Evolutionary conservation across 2,888 invertebrate species (phyloP).

Genomic region (Agelastica alni): DNA sequence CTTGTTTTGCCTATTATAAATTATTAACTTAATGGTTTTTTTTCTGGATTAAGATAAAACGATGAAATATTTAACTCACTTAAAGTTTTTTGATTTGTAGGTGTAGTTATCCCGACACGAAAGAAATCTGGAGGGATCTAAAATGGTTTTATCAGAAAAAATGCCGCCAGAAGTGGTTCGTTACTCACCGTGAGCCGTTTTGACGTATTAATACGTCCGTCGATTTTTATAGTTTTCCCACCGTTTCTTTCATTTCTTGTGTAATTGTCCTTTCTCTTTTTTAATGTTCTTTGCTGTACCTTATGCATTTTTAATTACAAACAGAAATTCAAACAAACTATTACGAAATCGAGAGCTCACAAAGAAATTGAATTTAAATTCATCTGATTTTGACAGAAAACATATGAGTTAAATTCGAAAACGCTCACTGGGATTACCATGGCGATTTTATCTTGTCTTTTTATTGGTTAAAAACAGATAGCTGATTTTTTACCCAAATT

Average conservation of each 20-base stretch:
- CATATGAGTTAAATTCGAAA: slow-evolving; percentile 15
- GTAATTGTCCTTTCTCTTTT: slow-evolving; percentile 19
- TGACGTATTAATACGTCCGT: slow-evolving; percentile 36
- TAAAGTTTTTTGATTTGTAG: slow-evolving; percentile 24
- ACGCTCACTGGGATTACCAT: no score
- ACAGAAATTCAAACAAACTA: no score
- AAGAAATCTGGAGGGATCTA: slow-evolving; percentile 37
- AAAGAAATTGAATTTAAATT: no score
- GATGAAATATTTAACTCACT: slow-evolving; percentile 26
- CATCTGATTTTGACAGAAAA: slow-evolving; percentile 16
- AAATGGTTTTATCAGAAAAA: slow-evolving; percentile 6
- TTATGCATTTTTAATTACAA: slow-evolving; percentile 20
- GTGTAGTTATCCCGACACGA: slow-evolving; percentile 28
- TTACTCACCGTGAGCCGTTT: slow-evolving; percentile 34
- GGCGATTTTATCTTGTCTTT: no score
- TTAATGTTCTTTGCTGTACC: slow-evolving; percentile 15
- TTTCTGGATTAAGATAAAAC: no score
- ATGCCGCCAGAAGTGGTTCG: not conserved
- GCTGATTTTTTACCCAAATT: no score
- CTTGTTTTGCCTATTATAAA: slow-evolving; percentile 18
- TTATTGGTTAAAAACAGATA: no score
- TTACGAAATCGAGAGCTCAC: no score
- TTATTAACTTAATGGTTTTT: no score
- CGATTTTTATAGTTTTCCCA: slow-evolving; percentile 25
- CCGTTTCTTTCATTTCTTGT: slow-evolving; percentile 20